Conservation (phyloP, 2,888 invertebrate species). For the Drosophila nigricruria region DNA sequence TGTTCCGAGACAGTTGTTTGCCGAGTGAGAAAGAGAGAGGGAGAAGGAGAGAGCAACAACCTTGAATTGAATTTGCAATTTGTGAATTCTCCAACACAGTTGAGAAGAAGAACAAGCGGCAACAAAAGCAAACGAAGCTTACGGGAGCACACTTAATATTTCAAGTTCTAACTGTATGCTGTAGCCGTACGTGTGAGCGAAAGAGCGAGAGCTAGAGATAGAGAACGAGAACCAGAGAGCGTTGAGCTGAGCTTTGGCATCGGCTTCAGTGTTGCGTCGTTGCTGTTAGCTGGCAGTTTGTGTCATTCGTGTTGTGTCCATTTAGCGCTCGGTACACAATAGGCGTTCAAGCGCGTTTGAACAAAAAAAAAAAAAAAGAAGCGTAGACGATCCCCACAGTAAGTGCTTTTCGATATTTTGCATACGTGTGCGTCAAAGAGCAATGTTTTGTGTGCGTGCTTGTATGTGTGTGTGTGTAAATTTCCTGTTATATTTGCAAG, state of each 20-base stretch:
- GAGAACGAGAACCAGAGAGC: constrained; percentile 34
- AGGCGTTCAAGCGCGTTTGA: constrained; percentile 34
- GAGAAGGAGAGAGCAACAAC: constrained; percentile 72
- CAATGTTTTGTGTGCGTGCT: constrained; percentile 21
- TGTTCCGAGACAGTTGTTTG: constrained; percentile 30
- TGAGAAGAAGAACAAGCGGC: constrained; percentile 10
- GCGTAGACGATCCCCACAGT: constrained; percentile 41
- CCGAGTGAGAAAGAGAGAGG: constrained; percentile 4
- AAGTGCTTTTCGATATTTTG: constrained; percentile 60
- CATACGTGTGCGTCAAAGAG: constrained; percentile 71
- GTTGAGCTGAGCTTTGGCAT: constrained; percentile 46
- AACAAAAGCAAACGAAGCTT: constrained; percentile 34
- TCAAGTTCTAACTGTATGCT: constrained; percentile 75
- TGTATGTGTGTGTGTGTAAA: constrained; percentile 27
- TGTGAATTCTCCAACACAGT: constrained; percentile 60
- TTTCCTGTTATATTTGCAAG: constrained; percentile 44
- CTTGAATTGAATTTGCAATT: constrained; percentile 80
- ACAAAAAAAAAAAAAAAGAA: constrained; percentile 21
- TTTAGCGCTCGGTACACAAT: constrained; percentile 47
- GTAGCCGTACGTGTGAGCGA: constrained; percentile 1
- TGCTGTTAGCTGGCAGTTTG: constrained; percentile 44
- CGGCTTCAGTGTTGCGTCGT: constrained; percentile 28
- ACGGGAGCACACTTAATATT: constrained; percentile 58
- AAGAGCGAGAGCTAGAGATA: constrained; percentile 19
- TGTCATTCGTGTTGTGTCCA: constrained; percentile 69